Base-by-base conservation (phyloP, 2,888 invertebrate species). In the Rutpela maculata region DNA sequence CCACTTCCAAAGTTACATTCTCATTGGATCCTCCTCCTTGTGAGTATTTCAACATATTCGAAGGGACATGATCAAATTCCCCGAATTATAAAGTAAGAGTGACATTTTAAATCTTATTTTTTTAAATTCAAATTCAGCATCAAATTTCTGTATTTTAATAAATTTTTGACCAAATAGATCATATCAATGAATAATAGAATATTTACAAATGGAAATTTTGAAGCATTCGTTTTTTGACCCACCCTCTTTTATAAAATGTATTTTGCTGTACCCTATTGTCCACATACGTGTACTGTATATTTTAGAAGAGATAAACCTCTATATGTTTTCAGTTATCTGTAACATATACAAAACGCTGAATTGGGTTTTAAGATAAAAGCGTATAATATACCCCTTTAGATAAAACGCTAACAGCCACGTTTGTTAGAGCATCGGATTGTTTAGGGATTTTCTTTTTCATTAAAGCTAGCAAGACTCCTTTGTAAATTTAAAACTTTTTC, bases 361-460 rank as follows among this genome's bases (percentile, higher is more conserved):
- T 63, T 63, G 22, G 31, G 18, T 63, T 63, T 63, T 35, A 38
- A 63, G 63, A 63, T 63, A 63, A 63, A 38, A 63, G 63, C 63
- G 63, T 31, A 62, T 62, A 63, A 63, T 63, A 63, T 63, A 63
- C 38, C 63, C 35, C 38, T 35, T 63, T 11, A 63, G 63, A 63
- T 63, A 63, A 63, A 63, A 35, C 31, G 11, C 63, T 63, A 60
- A 60, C 26, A 60, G 35, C 35, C 18, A 17, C 38, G 63, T 63
- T 63, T 63, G 63, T 38, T 38, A 4, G 35, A 17, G 35, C 31
- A 17, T 9, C 10, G 35, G 11, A 63, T 63, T 63, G 63, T 63
- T 63, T 63, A 35, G 63, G 35, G 63, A 22, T 63, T 63, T 63
- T 63, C 31, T 35, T 63, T 63, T 60, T 63, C 18, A 63, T 63